A percentile compares a stretch with the other conserved stretches of the same genome.
Conservation (phyloP, 2,888 invertebrate species). For the Ceratothoa steindachneri region DNA sequence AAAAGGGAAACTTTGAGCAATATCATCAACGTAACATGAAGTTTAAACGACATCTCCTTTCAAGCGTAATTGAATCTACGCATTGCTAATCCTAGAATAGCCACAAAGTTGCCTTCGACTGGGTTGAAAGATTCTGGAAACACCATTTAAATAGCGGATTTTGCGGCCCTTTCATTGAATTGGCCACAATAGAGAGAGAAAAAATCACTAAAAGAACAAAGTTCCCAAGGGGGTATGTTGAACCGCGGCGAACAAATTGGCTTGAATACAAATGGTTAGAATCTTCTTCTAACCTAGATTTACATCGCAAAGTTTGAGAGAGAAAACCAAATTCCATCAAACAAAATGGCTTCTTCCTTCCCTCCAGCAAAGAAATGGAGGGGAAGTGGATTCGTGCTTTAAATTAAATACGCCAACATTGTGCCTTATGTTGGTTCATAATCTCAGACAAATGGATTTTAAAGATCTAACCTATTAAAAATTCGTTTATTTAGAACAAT, state of each 20-base stretch:
- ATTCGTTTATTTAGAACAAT: no score
- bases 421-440: no score
- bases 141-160: not conserved
- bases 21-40: not conserved
- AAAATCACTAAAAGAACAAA: conserved; percentile 7
- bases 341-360: not conserved
- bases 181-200: not conserved
- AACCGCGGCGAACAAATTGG: conserved; percentile 4
- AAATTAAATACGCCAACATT: no score
- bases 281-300: not conserved
- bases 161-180: conserved; percentile 1
- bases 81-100: not conserved
- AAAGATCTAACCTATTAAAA: no score
- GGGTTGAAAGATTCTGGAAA: not conserved
- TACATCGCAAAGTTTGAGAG: not conserved
- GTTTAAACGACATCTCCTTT: not conserved
- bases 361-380: not conserved
- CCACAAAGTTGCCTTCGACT: not conserved
- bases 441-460: no score
- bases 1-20: not conserved
- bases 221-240: not conserved
- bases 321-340: not conserved
- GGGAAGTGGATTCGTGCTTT: no score
- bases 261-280: conserved; percentile 4
- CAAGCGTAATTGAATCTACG: not conserved